A percentile compares a stretch with the other conserved stretches of the same genome.
Conservation (phyloP, 2,888 invertebrate genomes). For the Myathropa florea region DNA sequence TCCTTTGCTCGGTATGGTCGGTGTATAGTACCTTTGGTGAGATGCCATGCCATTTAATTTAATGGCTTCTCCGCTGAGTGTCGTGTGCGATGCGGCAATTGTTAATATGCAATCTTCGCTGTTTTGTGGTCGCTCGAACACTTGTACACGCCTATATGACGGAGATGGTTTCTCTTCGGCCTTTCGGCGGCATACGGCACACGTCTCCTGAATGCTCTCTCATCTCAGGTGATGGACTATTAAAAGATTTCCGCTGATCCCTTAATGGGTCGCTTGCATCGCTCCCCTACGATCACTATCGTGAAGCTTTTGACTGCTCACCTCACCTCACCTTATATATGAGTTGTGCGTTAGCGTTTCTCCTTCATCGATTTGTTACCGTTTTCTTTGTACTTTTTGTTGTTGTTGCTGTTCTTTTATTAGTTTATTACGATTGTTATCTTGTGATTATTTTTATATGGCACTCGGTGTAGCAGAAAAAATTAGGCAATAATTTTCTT, state of each 20-base stretch:
- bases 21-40: slow-evolving; percentile 29
- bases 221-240: slow-evolving; percentile 32
- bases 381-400: not conserved
- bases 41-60: slow-evolving; percentile 63
- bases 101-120: not conserved
- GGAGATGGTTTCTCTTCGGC: slow-evolving; percentile 21
- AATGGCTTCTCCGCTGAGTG: slow-evolving; percentile 52
- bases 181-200: not conserved
- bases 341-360: not conserved
- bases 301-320: not conserved
- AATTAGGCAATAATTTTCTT: slow-evolving; percentile 37
- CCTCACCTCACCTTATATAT: not conserved
- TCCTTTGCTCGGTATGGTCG: slow-evolving; percentile 20
- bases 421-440: slow-evolving; percentile 62
- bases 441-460: slow-evolving; percentile 63
- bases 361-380: not conserved
- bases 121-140: not conserved
- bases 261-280: slow-evolving; percentile 27
- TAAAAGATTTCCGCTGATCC: slow-evolving; percentile 16
- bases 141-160: not conserved
- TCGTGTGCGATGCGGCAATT: slow-evolving; percentile 43
- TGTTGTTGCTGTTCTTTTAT: slow-evolving; percentile 33
- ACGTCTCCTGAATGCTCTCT: not conserved
- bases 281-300: slow-evolving; percentile 4
- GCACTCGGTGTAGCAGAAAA: slow-evolving; percentile 11